Conservation (phyloP, 2,888 invertebrate genomes). For the Campoletis raptor region DNA sequence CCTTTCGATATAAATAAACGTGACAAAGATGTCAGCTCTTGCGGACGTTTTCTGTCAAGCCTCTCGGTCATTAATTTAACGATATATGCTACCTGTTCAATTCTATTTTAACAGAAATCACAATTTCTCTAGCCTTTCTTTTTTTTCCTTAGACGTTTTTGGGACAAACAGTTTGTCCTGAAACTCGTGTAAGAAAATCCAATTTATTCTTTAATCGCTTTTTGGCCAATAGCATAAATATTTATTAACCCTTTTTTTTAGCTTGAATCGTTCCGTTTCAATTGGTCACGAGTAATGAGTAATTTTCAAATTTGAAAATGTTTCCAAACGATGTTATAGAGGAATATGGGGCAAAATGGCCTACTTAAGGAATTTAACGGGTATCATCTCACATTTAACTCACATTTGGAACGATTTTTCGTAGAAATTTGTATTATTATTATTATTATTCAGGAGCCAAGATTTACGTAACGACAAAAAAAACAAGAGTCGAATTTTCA, state of each 20-base stretch:
- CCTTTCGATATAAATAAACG: slow-evolving; percentile 39
- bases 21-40: slow-evolving; percentile 19
- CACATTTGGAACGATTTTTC: neutral
- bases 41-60: slow-evolving; percentile 4
- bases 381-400: neutral
- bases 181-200: no score
- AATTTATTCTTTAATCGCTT: no score
- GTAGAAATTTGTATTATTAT: slow-evolving; percentile 1
- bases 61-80: neutral
- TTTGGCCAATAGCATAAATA: no score
- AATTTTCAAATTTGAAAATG: no score
- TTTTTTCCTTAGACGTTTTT: no score
- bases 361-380: no score
- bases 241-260: no score
- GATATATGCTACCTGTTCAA: neutral
- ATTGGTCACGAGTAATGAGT: no score
- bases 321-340: no score
- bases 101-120: neutral
- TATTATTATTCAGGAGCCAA: neutral
- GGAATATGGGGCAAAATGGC: no score
- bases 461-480: slow-evolving; percentile 16
- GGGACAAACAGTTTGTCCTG: no score
- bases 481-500: slow-evolving; percentile 34
- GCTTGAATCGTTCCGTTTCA: no score
- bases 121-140: neutral